Base-by-base conservation (phyloP, 2,888 invertebrate genomes). In the Drosophila mayaguana region DNA sequence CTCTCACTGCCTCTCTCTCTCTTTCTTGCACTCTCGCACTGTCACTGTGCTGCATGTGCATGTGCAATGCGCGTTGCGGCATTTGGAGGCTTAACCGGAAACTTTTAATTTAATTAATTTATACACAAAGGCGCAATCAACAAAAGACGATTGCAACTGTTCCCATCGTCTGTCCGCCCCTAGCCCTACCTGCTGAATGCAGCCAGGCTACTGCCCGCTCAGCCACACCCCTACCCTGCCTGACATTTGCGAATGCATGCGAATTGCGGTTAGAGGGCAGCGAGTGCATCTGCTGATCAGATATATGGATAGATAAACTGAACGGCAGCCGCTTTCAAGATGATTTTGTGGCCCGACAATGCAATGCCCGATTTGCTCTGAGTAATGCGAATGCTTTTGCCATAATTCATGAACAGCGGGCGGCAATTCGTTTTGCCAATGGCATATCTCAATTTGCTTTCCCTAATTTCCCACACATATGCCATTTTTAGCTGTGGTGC, bases 51-150 rank as follows among this genome's bases (percentile, higher is more conserved):
- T 46, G 22, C 36, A 46, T 56, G 45, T 81, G 72, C 64, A 69
- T 63, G 66, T 51, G 63, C 55, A 46, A 40, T 51, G 60, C 43
- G 45, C 64, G 65, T 72, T 78, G 11, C 48, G 72, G 67, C 83
- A 71, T 80, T 89, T 81, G 80, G 83, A 89, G 87, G 84, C 86
- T 90, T 89, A 91, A 88, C 91, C 91, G 92, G 92, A 92, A 92
- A 91, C 90, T 90, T 91, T 92, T 92, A 92, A 92, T 92, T 92
- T 89, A 92, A 91, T 92, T 92, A 92, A 92, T 92, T 92, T 90
- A 91, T 89, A 87, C 91, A 92, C 89, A 91, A 91, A 88, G 90
- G 83, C 91, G 80, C 89, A 91, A 91, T 90, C 91, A 91, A 81
- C 80, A 74, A 70, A 84, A 81, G 75, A 66, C 78, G 73, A 69